phyloP scores from a whole-genome alignment of 2,888 invertebrate genomes.

The Griposia aprilina region DNA sequence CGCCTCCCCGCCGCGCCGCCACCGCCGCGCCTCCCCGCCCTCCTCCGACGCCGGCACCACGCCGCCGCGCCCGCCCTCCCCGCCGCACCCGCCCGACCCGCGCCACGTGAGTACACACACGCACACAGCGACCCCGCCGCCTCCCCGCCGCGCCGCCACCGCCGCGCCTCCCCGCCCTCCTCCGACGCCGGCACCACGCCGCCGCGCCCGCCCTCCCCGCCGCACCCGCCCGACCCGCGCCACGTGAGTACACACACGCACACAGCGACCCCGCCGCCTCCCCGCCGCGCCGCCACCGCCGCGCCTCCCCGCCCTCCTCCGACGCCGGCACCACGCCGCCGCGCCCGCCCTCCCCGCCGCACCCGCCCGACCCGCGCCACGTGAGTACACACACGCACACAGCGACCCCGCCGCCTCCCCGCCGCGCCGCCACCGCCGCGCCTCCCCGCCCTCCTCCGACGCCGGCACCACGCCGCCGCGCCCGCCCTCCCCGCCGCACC shows the following conservation, averaged over 20 bases:
- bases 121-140: neutral
- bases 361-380: constrained; percentile 15
- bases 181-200: neutral
- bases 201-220: neutral
- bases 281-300: neutral
- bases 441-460: neutral
- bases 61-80: neutral
- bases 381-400: neutral
- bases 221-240: constrained; percentile 12
- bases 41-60: constrained; percentile 25
- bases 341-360: neutral
- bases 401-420: neutral
- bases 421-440: neutral
- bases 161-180: neutral
- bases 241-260: constrained; percentile 1
- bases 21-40: neutral
- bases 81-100: constrained; percentile 29
- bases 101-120: constrained; percentile 7
- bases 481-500: constrained; percentile 1
- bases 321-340: neutral
- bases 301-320: neutral
- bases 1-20: constrained; percentile 30
- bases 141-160: neutral
- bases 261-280: neutral
- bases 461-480: neutral